Evolutionary conservation across 2,113 vertebrate species (phyloP).

Genomic region (Oryzias curvinotus): DNA sequence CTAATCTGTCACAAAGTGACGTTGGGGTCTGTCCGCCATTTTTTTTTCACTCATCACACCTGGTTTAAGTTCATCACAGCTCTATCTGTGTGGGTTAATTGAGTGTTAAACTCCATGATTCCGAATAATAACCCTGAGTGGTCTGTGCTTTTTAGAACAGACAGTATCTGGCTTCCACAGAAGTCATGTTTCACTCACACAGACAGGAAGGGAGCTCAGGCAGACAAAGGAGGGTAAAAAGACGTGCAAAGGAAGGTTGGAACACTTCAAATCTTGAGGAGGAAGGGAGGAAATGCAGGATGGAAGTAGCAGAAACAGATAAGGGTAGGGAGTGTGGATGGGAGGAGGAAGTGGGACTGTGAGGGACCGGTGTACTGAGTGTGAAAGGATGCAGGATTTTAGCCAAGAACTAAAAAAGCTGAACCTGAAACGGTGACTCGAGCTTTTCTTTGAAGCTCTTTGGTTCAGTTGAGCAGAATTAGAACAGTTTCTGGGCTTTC

Average conservation of each 20-base stretch:
- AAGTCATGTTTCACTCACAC: background rate
- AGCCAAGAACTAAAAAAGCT: no score
- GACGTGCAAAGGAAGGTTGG: slow-evolving; percentile 32
- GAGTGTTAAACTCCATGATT: no score
- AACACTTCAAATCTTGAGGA: slow-evolving; percentile 19
- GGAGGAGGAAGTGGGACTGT: slow-evolving; percentile 36
- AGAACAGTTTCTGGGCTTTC: no score
- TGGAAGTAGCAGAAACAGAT: slow-evolving; percentile 47
- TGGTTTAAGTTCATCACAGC: no score
- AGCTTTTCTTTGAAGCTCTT: no score
- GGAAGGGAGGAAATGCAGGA: slow-evolving; percentile 29
- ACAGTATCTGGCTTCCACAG: background rate
- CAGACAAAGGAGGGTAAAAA: slow-evolving; percentile 34
- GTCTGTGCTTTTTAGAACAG: background rate
- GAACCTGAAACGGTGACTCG: no score
- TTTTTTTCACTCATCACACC: no score
- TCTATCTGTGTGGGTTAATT: no score
- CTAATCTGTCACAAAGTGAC: no score
- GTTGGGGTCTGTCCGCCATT: no score
- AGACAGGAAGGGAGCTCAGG: slow-evolving; percentile 23
- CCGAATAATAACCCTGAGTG: no score
- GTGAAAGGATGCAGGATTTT: background rate
- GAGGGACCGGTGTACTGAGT: slow-evolving; percentile 14
- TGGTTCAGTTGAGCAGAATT: no score
- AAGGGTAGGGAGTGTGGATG: slow-evolving; percentile 44